These are phyloP conservation scores for Lamproptera curius DNA, from an alignment of 2,888 invertebrate genomes.

Conservation along the genomic window DNA sequence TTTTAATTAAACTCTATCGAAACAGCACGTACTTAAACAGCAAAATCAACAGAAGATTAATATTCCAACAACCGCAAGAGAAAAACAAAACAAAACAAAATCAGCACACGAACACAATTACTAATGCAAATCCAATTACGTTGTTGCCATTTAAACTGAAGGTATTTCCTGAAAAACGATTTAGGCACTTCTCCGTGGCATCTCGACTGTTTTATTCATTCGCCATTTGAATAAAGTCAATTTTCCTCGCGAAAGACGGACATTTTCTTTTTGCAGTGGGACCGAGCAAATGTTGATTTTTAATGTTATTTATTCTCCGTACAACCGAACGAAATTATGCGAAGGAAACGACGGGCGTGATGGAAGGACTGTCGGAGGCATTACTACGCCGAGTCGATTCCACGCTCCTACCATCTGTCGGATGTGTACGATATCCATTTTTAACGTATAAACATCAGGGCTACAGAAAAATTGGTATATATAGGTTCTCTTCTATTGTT, in stretches of 20 bases:
- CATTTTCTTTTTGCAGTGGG: slow-evolving; percentile 27
- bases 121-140: too few relatives aligned
- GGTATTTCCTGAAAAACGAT: slow-evolving; percentile 5
- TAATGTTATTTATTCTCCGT: slow-evolving; percentile 61
- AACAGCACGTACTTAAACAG: too few relatives aligned
- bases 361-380: slow-evolving; percentile 60
- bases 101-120: too few relatives aligned
- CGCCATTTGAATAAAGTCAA: slow-evolving; percentile 16
- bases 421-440: too few relatives aligned
- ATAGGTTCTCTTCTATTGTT: too few relatives aligned
- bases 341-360: slow-evolving; percentile 56
- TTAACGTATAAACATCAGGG: too few relatives aligned
- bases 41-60: too few relatives aligned
- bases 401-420: slow-evolving; percentile 39
- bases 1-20: too few relatives aligned
- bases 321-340: slow-evolving; percentile 60
- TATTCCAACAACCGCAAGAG: too few relatives aligned
- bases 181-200: neutral
- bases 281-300: slow-evolving; percentile 50
- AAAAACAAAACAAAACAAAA: too few relatives aligned
- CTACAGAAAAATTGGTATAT: too few relatives aligned
- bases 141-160: too few relatives aligned
- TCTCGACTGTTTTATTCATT: slow-evolving; percentile 12
- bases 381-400: slow-evolving; percentile 66
- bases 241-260: slow-evolving; percentile 11